Conservation (phyloP, 1,140 invertebrate species). For the Dinoponera quadriceps region DNA sequence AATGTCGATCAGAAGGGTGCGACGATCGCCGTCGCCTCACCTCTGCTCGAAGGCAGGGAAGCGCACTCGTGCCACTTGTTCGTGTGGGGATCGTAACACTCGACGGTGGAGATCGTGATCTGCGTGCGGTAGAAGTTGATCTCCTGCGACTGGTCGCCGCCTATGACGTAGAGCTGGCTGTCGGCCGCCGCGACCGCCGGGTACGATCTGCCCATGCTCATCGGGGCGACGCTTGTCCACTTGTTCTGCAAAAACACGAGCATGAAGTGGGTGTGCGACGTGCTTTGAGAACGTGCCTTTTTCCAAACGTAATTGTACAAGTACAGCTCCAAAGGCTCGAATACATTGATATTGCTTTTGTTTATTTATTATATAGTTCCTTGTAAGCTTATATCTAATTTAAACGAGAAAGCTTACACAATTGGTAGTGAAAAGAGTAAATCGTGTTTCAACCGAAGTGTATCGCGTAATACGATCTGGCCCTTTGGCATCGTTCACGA, state of each 20-base stretch:
- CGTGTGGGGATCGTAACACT: slow-evolving; percentile 92
- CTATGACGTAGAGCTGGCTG: slow-evolving; percentile 93
- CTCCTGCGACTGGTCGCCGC: slow-evolving; percentile 91
- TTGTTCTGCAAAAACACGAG: slow-evolving; percentile 88
- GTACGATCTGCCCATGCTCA: slow-evolving; percentile 92
- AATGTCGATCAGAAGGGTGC: slow-evolving; percentile 83
- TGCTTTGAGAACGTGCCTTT: too few species aligned
- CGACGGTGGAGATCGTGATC: slow-evolving; percentile 92
- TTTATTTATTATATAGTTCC: too few species aligned
- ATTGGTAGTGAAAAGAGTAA: too few species aligned
- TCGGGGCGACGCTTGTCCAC: slow-evolving; percentile 91
- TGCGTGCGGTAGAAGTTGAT: slow-evolving; percentile 93
- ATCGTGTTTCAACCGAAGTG: too few species aligned
- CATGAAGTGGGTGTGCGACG: not conserved
- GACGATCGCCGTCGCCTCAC: slow-evolving; percentile 93
- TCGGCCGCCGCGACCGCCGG: slow-evolving; percentile 94
- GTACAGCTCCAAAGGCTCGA: too few species aligned
- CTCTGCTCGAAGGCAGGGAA: slow-evolving; percentile 92
- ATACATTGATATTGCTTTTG: too few species aligned
- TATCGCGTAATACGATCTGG: too few species aligned
- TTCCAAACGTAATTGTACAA: too few species aligned
- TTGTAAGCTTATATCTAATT: too few species aligned
- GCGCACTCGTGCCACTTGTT: slow-evolving; percentile 92
- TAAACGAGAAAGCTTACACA: too few species aligned
- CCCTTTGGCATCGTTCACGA: too few species aligned